These are phyloP conservation scores for Merodon equestris DNA, from an alignment of 2,888 invertebrate genomes.

Conservation along the genomic window DNA sequence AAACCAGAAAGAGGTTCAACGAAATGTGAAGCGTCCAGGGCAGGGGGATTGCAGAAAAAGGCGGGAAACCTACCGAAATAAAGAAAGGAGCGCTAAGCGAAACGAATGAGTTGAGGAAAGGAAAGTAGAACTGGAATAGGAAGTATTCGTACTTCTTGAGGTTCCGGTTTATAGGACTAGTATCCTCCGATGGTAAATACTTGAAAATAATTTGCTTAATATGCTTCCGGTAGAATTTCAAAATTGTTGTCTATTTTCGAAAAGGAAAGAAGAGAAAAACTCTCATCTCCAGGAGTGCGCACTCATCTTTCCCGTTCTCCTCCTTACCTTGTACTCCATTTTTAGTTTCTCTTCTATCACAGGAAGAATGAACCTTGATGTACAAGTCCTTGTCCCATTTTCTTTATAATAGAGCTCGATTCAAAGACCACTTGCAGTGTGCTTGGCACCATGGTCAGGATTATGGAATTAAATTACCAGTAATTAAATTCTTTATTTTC, in stretches of 20 bases:
- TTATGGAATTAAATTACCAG: slow-evolving; percentile 22
- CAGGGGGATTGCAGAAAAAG: too few relatives aligned
- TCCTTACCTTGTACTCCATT: too few relatives aligned
- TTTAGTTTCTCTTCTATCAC: too few relatives aligned
- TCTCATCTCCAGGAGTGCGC: not conserved
- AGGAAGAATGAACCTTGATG: too few relatives aligned
- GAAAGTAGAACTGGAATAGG: slow-evolving; percentile 8
- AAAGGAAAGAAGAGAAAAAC: slow-evolving; percentile 14
- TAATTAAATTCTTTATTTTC: slow-evolving; percentile 14
- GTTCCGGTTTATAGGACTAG: slow-evolving; percentile 46
- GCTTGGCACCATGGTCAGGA: slow-evolving; percentile 4
- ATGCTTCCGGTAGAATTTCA: slow-evolving; percentile 58
- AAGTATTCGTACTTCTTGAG: slow-evolving; percentile 43
- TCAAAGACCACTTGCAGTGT: not conserved
- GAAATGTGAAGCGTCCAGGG: not conserved
- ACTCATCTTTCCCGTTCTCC: not conserved
- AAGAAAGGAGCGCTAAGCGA: too few relatives aligned
- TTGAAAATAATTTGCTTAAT: slow-evolving; percentile 67
- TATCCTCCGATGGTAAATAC: slow-evolving; percentile 50
- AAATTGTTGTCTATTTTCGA: slow-evolving; percentile 36
- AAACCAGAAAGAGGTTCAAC: not conserved
- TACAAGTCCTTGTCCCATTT: too few relatives aligned
- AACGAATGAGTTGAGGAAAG: too few relatives aligned
- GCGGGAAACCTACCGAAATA: too few relatives aligned
- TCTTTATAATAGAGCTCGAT: too few relatives aligned